Percentiles rank a stretch among this genome's conserved stretches.
These are phyloP conservation scores for Pherbina coryleti DNA, from an alignment of 2,888 invertebrate species.

Conservation along the genomic window DNA sequence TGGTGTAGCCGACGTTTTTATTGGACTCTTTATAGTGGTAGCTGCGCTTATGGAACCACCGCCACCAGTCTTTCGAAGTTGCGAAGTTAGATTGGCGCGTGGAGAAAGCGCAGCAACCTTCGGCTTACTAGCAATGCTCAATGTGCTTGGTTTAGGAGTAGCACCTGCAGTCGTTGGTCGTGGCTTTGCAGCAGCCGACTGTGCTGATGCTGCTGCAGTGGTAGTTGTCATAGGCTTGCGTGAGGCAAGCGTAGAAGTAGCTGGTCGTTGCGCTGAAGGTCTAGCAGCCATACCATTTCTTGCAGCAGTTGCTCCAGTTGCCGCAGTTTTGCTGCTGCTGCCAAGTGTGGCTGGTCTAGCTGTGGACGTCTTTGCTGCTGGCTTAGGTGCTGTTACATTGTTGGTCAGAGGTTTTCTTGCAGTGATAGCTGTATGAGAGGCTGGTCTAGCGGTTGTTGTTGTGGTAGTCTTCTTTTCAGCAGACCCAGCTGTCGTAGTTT, in stretches of 20 bases:
- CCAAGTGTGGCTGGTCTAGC: conserved; percentile 18
- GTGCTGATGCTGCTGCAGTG: conserved; percentile 41
- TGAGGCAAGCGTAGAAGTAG: conserved; percentile 39
- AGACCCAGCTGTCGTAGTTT: conserved; percentile 33
- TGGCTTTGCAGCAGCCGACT: conserved; percentile 49
- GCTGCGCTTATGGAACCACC: conserved; percentile 32
- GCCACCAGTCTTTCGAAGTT: conserved; percentile 58
- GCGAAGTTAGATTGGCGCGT: conserved; percentile 59
- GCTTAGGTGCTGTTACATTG: conserved; percentile 40
- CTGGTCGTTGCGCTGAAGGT: conserved; percentile 44
- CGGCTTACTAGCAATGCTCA: conserved; percentile 54
- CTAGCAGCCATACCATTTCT: conserved; percentile 19
- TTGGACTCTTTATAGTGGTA: conserved; percentile 53
- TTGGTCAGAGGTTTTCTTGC: conserved; percentile 44
- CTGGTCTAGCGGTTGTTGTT: background rate
- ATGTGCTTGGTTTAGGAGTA: conserved; percentile 52
- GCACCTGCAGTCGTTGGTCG: conserved; percentile 44
- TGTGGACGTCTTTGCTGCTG: conserved; percentile 49
- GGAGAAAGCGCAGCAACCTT: conserved; percentile 62
- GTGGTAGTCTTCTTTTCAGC: conserved; percentile 4
- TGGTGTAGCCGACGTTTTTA: conserved; percentile 47
- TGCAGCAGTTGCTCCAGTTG: background rate
- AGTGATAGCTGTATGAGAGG: conserved; percentile 38
- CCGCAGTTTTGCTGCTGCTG: conserved; percentile 9
- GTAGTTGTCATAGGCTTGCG: conserved; percentile 48